Evolutionary conservation across 2,797 vertebrate species (phyloP).

Genomic region (Neoniphon sammara): DNA sequence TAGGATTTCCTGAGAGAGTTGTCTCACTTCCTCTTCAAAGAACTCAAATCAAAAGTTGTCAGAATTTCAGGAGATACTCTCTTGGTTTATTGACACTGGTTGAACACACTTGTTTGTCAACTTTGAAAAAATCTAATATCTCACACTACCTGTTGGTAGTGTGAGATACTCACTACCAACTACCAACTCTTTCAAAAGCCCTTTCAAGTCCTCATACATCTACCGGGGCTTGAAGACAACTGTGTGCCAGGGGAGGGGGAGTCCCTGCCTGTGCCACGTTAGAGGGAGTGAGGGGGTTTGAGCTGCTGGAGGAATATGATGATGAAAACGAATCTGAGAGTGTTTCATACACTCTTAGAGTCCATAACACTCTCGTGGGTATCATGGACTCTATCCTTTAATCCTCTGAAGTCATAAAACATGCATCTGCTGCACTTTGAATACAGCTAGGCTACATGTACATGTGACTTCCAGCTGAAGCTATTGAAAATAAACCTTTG

Average conservation of each 20-base stretch:
- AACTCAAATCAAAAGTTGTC: background rate
- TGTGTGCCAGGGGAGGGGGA: constrained; percentile 25
- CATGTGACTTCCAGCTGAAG: too few species aligned
- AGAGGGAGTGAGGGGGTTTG: constrained; percentile 10
- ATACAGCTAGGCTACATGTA: too few species aligned
- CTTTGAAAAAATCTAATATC: background rate
- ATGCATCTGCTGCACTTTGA: too few species aligned
- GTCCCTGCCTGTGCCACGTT: constrained; percentile 32
- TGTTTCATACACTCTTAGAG: constrained; percentile 16
- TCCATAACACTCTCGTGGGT: background rate
- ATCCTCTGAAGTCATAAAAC: background rate
- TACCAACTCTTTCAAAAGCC: too few species aligned
- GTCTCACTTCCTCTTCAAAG: constrained; percentile 59
- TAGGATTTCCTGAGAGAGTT: constrained; percentile 67
- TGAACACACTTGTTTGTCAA: too few species aligned
- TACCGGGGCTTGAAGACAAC: background rate
- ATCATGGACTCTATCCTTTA: background rate
- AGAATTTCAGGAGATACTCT: background rate
- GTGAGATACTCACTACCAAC: too few species aligned
- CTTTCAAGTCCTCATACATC: background rate
- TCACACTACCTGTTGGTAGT: too few species aligned
- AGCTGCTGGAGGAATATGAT: constrained; percentile 49
- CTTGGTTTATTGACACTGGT: background rate
- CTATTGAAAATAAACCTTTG: too few species aligned
- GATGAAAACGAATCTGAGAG: background rate